Evolutionary conservation across 2,113 vertebrate genomes (phyloP), one percentile per base, ranked within the genome.

Genomic region (Sterna hirundo): DNA sequence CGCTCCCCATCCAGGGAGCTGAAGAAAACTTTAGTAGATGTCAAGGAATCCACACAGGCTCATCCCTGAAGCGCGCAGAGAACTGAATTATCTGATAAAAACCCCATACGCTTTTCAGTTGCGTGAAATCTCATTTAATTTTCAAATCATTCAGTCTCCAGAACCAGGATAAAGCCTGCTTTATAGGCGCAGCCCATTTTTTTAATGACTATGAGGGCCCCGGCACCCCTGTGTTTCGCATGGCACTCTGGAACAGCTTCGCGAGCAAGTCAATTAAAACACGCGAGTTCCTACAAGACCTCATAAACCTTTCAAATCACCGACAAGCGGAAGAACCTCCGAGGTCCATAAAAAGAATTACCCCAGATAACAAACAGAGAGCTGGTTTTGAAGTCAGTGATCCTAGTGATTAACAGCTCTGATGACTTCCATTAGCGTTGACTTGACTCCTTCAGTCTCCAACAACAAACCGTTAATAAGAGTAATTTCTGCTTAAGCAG

Each of bases 401-500:
- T 91, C 66, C 61, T 9, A 38, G 60, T 3, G 20, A 93, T 93
- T 94, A 96, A 94, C 78, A 86, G 83, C 82, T 96, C 85, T 1
- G 23, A 86, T 78, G 94, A 72, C 40, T 95, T 86, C 92, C 68
- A 91, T 93, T 86, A 96, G 74, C 1, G 0, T 52, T 75, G 91
- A 93, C 88, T 96, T 78, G 68, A 92, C 86, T 97, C 60, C 90
- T 88, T 74, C 84, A 62, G 51, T 30, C 76, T 85, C 86, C 72
- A 90, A 46, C 51, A 87, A 87, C 85, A 95, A 95, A 69, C 64
- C 2, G 19, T 93, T 94, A 97, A 84, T 86, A 95, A 95, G 85
- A 95, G 76, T 54, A 90, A 96, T 93, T 85, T 83, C 74, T 91
- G 55, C 34, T 55, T 68, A 81, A 86, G 82, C 71, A 38, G 82